phyloP scores from a whole-genome alignment of 2,113 vertebrate species.

The Hypanus sabinus region DNA sequence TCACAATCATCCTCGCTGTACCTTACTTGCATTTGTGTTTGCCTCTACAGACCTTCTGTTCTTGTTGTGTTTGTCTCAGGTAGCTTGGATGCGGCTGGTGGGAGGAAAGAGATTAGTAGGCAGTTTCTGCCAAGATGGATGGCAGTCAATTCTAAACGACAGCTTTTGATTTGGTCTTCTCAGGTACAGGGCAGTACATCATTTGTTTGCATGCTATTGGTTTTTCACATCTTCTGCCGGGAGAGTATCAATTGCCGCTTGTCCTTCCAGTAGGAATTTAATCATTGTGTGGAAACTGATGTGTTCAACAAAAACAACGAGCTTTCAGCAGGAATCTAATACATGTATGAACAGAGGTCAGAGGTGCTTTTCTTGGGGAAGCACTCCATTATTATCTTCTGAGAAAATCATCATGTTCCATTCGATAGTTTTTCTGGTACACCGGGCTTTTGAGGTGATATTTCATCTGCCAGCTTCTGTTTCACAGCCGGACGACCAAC shows the following conservation, averaged over 20 bases:
- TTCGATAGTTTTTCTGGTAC: neutral
- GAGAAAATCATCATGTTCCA: neutral
- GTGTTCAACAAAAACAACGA: neutral
- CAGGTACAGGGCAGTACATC: neutral
- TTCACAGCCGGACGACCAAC: neutral
- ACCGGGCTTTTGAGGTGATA: neutral
- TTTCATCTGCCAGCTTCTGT: neutral
- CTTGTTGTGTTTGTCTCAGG: neutral
- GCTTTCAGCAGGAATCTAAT: neutral
- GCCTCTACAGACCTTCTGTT: neutral
- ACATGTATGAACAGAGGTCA: neutral
- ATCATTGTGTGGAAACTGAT: constrained; percentile 24
- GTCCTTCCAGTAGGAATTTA: neutral
- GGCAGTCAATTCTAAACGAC: neutral
- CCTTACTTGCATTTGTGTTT: neutral
- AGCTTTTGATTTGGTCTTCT: constrained; percentile 12
- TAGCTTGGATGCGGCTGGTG: neutral
- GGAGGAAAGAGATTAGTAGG: neutral
- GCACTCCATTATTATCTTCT: neutral
- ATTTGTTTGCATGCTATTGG: neutral
- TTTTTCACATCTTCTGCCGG: neutral
- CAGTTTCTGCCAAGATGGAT: neutral
- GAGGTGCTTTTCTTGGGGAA: neutral
- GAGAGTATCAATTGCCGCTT: constrained; percentile 20
- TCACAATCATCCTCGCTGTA: no score